These are phyloP conservation scores for Microctonus hyperodae DNA, from an alignment of 2,888 invertebrate species.

Conservation along the genomic window DNA sequence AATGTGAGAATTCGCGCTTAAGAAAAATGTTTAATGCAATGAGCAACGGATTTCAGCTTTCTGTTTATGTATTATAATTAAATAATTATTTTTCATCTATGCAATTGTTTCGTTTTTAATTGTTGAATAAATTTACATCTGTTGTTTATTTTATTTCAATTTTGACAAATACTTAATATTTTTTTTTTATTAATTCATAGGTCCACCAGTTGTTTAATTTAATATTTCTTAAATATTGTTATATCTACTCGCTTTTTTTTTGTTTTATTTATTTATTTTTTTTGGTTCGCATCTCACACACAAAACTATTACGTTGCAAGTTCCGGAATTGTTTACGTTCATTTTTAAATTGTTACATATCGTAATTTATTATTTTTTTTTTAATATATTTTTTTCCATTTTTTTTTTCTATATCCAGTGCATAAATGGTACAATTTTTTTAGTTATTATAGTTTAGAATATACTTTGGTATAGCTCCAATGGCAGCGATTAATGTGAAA, in stretches of 20 bases:
- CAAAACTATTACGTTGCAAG: not conserved
- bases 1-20: slow-evolving; percentile 48
- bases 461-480: slow-evolving; percentile 57
- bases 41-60: slow-evolving; percentile 45
- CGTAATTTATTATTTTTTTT: slow-evolving; percentile 9
- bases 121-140: slow-evolving; percentile 36
- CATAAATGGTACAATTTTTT: slow-evolving; percentile 45
- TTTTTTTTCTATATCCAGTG: slow-evolving; percentile 42
- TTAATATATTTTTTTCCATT: slow-evolving; percentile 25
- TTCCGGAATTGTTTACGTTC: slow-evolving; percentile 1
- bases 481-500: slow-evolving; percentile 59
- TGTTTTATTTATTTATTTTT: not conserved
- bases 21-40: slow-evolving; percentile 45
- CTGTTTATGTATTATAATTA: slow-evolving; percentile 27
- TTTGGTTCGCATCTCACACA: not conserved
- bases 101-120: slow-evolving; percentile 17
- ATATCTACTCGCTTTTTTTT: not conserved
- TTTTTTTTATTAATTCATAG: slow-evolving; percentile 26
- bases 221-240: slow-evolving; percentile 18
- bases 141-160: slow-evolving; percentile 32
- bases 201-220: slow-evolving; percentile 19
- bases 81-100: slow-evolving; percentile 27
- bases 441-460: slow-evolving; percentile 59
- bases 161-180: slow-evolving; percentile 30
- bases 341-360: slow-evolving; percentile 17